These are phyloP conservation scores for Mus spicilegus DNA, from an alignment of 2,113 vertebrate species.

Conservation along the genomic window DNA sequence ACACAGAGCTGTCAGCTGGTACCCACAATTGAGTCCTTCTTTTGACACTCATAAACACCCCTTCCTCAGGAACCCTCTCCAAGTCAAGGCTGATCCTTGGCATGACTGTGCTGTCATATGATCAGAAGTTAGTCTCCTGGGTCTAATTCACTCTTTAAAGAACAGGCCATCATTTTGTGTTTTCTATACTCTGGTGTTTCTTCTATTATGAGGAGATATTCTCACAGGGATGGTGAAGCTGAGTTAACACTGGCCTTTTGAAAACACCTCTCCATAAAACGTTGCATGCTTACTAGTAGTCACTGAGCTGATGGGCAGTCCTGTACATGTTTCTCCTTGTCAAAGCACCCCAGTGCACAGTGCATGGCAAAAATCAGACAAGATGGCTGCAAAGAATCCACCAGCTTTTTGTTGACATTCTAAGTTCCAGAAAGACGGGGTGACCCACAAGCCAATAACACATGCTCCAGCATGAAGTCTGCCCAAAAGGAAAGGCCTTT, in stretches of 20 bases:
- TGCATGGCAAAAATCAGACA: background rate
- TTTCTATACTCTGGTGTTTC: background rate
- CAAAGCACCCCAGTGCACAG: background rate
- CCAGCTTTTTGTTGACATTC: constrained; percentile 4
- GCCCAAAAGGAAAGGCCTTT: background rate
- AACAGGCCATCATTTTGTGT: background rate
- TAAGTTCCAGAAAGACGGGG: background rate
- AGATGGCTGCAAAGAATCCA: background rate
- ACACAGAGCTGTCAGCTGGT: too few relatives aligned
- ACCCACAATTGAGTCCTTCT: too few relatives aligned
- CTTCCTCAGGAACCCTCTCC: too few relatives aligned
- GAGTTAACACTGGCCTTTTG: background rate
- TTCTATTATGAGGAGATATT: constrained; percentile 29
- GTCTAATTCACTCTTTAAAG: background rate
- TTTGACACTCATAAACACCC: too few relatives aligned
- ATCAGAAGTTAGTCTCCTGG: background rate
- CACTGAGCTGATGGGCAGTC: background rate
- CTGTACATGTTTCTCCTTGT: background rate
- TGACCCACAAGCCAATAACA: background rate
- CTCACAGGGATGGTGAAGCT: background rate
- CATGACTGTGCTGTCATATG: accelerated
- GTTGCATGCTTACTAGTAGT: background rate
- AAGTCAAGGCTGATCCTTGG: too few relatives aligned
- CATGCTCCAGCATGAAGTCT: background rate
- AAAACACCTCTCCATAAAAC: background rate